phyloP scores from a whole-genome alignment of 2,888 invertebrate species.

The Drosophila nigricruria region DNA sequence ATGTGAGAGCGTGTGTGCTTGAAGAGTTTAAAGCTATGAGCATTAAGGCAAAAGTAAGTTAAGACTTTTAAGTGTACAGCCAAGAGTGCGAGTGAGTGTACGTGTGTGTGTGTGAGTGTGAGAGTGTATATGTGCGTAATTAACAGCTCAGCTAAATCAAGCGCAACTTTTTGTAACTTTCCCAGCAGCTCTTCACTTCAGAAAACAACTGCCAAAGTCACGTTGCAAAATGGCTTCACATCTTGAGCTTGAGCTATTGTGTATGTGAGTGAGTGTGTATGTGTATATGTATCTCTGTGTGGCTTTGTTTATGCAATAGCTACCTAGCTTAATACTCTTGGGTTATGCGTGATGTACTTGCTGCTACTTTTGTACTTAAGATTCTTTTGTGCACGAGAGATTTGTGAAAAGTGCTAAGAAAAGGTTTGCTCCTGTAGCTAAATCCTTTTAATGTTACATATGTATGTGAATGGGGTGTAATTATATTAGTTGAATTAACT shows the following conservation, averaged over 20 bases:
- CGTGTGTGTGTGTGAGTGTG: conserved; percentile 20
- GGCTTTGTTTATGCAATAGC: conserved; percentile 10
- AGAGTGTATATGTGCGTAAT: conserved; percentile 40
- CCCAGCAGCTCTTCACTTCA: conserved; percentile 11
- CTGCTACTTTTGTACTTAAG: conserved; percentile 17
- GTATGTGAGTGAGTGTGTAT: not conserved
- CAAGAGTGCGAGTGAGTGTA: conserved; percentile 10
- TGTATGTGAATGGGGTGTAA: not conserved
- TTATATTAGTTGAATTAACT: conserved; percentile 5
- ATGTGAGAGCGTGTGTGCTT: conserved; percentile 15
- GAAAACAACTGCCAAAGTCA: conserved; percentile 48
- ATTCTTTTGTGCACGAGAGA: conserved; percentile 7
- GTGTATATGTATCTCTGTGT: not conserved
- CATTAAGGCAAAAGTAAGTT: conserved; percentile 42
- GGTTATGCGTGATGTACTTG: conserved; percentile 18
- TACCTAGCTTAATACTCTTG: conserved; percentile 20
- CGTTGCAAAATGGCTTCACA: conserved; percentile 49
- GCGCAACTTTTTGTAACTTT: conserved; percentile 48
- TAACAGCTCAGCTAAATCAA: conserved; percentile 58
- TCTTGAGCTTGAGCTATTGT: conserved; percentile 12
- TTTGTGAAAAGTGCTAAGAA: conserved; percentile 12
- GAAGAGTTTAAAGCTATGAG: conserved; percentile 37
- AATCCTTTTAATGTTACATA: conserved; percentile 10
- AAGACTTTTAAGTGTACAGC: conserved; percentile 35
- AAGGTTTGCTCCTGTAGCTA: not conserved